Conservation (phyloP, 1,140 invertebrate genomes). For the Piezodorus guildinii region DNA sequence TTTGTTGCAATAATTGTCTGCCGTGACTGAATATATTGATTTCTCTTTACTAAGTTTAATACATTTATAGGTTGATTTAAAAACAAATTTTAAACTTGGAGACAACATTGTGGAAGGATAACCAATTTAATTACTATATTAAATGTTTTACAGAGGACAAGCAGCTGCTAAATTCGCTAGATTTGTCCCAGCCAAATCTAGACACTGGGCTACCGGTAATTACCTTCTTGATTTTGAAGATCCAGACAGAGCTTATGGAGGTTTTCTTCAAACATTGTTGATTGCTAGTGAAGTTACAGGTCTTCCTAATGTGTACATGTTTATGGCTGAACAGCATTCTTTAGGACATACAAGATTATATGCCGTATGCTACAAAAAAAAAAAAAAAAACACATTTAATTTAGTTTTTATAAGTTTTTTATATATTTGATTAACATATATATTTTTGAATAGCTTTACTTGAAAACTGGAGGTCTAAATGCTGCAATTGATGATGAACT, state of each 20-base stretch:
- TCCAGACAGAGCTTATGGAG: constrained; percentile 43
- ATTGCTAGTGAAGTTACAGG: constrained; percentile 48
- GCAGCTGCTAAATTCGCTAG: constrained; percentile 46
- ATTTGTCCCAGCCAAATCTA: constrained; percentile 37
- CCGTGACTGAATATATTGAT: no score
- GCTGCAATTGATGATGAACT: constrained; percentile 31
- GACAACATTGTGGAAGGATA: no score
- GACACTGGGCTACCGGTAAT: constrained; percentile 48
- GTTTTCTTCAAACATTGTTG: constrained; percentile 43
- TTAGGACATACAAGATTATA: constrained; percentile 42
- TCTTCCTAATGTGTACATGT: constrained; percentile 44
- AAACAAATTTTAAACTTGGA: no score
- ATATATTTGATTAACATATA: not conserved
- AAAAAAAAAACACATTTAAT: no score
- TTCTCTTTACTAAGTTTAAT: no score
- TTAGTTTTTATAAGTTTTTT: constrained; percentile 16
- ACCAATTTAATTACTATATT: no score
- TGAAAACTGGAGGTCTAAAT: constrained; percentile 42
- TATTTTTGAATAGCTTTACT: constrained; percentile 36
- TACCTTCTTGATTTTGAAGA: constrained; percentile 51
- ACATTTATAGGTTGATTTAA: no score
- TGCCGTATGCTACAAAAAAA: constrained; percentile 35
- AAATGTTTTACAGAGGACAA: constrained; percentile 35
- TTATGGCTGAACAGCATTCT: constrained; percentile 46
- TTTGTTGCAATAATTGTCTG: no score